These are phyloP conservation scores for Erebia aethiops DNA, from an alignment of 2,888 invertebrate species.

Conservation along the genomic window DNA sequence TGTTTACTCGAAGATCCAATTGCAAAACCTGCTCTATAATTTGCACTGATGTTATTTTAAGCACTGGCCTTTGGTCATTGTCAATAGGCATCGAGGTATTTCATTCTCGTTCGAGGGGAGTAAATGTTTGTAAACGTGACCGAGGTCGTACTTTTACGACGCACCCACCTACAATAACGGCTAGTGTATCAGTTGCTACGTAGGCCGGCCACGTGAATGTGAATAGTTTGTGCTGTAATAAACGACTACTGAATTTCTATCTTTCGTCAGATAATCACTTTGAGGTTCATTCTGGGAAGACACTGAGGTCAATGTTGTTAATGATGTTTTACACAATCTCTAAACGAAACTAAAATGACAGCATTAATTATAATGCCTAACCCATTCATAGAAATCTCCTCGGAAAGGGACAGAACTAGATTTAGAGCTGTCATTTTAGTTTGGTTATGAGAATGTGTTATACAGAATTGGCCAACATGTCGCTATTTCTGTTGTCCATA, in stretches of 20 bases:
- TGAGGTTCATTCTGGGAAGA: not conserved
- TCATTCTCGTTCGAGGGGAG: not conserved
- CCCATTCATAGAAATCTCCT: no score
- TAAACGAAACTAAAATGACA: no score
- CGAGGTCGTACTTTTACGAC: conserved; percentile 16
- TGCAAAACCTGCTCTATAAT: no score
- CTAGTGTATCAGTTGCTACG: not conserved
- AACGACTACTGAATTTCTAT: not conserved
- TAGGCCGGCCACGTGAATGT: conserved; percentile 9
- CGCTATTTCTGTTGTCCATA: no score
- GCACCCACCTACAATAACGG: not conserved
- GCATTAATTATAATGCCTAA: no score
- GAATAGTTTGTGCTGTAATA: not conserved
- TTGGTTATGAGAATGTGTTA: no score
- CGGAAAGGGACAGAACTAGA: no score
- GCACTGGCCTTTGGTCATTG: not conserved
- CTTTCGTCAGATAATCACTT: not conserved
- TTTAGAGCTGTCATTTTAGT: no score
- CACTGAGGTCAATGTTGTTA: no score
- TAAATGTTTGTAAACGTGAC: conserved; percentile 13
- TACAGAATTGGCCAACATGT: no score
- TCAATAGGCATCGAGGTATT: not conserved
- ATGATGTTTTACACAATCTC: no score
- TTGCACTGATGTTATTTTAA: not conserved
- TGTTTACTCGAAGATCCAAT: no score